Evolutionary conservation across 2,888 invertebrate genomes (phyloP).

Genomic region (Ectemnius cavifrons): DNA sequence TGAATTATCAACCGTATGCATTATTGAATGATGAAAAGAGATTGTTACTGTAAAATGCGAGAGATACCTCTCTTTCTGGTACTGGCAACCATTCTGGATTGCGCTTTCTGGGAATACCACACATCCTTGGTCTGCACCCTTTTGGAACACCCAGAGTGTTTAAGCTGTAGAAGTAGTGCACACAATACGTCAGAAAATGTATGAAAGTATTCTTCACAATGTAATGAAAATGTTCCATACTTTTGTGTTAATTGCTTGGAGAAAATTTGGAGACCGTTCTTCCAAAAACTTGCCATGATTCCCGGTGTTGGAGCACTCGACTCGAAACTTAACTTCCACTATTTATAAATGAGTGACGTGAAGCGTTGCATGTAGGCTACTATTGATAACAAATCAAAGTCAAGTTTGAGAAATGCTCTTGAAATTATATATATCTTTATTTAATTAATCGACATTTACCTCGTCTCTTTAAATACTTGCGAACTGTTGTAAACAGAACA

Average conservation of each 20-base stretch:
- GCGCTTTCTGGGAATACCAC: slow-evolving; percentile 80
- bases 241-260: slow-evolving; percentile 64
- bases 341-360: too few relatives aligned
- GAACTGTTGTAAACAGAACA: too few relatives aligned
- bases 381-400: too few relatives aligned
- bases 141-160: slow-evolving; percentile 62
- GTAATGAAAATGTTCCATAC: slow-evolving; percentile 49
- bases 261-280: slow-evolving; percentile 54
- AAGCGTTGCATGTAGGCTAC: too few relatives aligned
- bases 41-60: slow-evolving; percentile 8
- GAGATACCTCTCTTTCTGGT: slow-evolving; percentile 83
- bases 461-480: too few relatives aligned
- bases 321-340: too few relatives aligned
- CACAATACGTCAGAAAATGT: neutral
- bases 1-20: too few relatives aligned
- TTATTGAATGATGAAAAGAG: neutral
- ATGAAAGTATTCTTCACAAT: slow-evolving; percentile 9
- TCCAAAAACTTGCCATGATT: slow-evolving; percentile 66
- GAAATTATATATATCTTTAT: too few relatives aligned
- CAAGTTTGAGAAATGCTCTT: too few relatives aligned
- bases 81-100: slow-evolving; percentile 87
- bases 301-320: too few relatives aligned
- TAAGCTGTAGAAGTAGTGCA: slow-evolving; percentile 45
- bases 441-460: too few relatives aligned
- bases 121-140: slow-evolving; percentile 70